A percentile compares a stretch with the other conserved stretches of the same genome.
Conservation (phyloP, 2,113 vertebrate species). For the Nothocercus nigrocapillus region DNA sequence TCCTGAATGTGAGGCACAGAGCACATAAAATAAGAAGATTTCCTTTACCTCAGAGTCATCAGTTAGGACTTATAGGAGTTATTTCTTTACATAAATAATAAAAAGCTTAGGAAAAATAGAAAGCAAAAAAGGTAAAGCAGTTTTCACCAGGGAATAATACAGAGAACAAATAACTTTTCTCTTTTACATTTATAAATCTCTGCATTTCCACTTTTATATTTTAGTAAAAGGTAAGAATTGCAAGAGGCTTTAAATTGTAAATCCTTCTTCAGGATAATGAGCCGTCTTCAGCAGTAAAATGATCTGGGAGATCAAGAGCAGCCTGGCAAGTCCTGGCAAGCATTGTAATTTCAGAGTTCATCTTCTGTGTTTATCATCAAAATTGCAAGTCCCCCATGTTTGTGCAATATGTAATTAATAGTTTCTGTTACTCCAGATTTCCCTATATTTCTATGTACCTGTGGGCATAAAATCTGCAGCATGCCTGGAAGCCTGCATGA, state of each 20-base stretch:
- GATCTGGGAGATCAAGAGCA: not conserved
- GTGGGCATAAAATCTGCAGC: not conserved
- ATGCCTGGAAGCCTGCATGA: not conserved
- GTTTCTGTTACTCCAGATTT: not conserved
- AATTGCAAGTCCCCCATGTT: not conserved
- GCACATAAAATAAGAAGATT: not conserved
- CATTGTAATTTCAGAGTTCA: not conserved
- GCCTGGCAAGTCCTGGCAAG: not conserved
- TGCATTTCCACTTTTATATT: not conserved
- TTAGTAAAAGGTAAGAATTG: not conserved
- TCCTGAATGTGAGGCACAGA: not conserved
- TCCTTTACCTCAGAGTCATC: not conserved
- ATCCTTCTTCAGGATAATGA: not conserved
- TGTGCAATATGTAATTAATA: not conserved
- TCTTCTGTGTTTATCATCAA: not conserved
- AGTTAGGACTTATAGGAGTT: not conserved
- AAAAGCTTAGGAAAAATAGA: not conserved
- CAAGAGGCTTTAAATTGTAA: not conserved
- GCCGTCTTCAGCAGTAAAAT: not conserved
- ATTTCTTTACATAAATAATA: not conserved
- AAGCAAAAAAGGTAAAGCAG: not conserved
- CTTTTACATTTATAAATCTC: not conserved
- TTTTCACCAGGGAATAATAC: not conserved
- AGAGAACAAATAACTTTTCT: not conserved
- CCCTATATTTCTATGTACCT: not conserved